phyloP scores from a whole-genome alignment of 1,140 invertebrate species.

The Caenorhabditis inopinata region DNA sequence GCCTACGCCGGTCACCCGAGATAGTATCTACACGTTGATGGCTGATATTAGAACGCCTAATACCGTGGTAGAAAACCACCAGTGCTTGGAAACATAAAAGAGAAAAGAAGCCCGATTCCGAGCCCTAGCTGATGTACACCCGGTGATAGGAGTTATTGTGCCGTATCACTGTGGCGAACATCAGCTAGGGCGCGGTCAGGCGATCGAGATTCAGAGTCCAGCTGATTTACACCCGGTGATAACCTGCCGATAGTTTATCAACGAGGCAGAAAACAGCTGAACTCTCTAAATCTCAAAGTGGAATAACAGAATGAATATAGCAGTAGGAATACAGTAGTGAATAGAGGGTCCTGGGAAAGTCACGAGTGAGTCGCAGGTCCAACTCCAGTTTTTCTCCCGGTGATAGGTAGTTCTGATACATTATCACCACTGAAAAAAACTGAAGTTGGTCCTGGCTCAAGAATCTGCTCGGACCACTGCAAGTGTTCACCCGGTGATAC shows the following conservation, averaged over 20 bases:
- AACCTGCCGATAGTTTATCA: neutral
- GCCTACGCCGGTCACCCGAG: too few species aligned
- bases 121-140: neutral
- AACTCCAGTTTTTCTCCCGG: neutral
- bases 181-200: neutral
- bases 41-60: neutral
- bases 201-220: neutral
- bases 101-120: neutral
- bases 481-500: slow-evolving; percentile 3
- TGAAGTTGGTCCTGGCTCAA: neutral
- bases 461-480: neutral
- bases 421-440: neutral
- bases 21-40: slow-evolving; percentile 12
- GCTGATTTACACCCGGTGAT: neutral
- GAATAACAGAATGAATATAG: neutral
- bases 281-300: neutral
- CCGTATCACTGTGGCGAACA: neutral
- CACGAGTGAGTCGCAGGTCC: neutral
- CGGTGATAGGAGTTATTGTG: neutral
- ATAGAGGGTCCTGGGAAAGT: neutral
- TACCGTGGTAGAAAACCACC: neutral
- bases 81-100: neutral
- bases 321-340: neutral
- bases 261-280: neutral
- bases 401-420: neutral